Conservation (phyloP, 2,113 vertebrate genomes). For the Sturnira hondurensis region DNA sequence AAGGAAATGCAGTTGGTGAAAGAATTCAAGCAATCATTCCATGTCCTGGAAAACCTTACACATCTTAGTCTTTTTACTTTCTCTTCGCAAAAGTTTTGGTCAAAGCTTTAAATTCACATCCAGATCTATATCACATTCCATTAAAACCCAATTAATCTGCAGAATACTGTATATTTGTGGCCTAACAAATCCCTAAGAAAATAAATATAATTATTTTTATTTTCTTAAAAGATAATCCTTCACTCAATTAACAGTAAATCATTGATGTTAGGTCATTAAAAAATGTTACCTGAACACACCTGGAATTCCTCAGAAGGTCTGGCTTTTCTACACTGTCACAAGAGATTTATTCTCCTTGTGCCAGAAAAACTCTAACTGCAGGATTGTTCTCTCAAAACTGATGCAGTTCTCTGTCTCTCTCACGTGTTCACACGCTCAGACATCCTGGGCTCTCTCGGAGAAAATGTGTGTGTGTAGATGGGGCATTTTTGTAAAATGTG, state of each 20-base stretch:
- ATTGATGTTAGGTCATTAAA: not conserved
- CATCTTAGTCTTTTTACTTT: not conserved
- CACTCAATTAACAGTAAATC: not conserved
- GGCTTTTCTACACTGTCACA: not conserved
- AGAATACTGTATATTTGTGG: not conserved
- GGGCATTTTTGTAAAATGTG: not conserved
- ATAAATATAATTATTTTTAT: not conserved
- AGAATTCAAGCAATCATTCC: slow-evolving; percentile 34
- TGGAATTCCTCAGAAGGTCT: not conserved
- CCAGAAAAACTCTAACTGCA: not conserved
- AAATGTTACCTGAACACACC: not conserved
- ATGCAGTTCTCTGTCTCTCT: not conserved
- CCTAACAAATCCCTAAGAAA: not conserved
- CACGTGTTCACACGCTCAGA: not conserved
- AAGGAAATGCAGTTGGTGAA: not conserved
- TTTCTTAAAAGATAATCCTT: not conserved
- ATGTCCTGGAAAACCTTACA: not conserved
- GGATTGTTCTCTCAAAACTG: not conserved
- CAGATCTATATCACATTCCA: not conserved
- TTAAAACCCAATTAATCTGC: not conserved
- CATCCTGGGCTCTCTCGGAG: not conserved
- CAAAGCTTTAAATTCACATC: not conserved
- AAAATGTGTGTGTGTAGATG: not conserved
- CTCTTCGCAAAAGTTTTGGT: not conserved
- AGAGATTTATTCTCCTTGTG: not conserved